These are phyloP conservation scores for Heteronetta atricapilla DNA, from an alignment of 2,113 vertebrate species.

Conservation along the genomic window DNA sequence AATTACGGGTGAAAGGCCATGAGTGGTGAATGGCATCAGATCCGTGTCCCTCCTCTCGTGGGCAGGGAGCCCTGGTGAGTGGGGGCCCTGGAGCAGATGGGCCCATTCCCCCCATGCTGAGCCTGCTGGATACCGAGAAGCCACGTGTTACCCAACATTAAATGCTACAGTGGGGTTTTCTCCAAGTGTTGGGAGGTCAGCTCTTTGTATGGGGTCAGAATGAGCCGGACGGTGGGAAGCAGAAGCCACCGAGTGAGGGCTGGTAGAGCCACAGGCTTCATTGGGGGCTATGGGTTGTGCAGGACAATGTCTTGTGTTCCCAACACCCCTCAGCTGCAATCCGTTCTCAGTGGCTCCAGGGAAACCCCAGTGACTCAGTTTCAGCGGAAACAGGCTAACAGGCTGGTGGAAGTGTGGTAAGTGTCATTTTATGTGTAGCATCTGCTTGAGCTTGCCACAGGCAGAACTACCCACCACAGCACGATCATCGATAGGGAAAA, in stretches of 20 bases:
- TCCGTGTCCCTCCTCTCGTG: accelerated
- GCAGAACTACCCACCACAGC: neutral
- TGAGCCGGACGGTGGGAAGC: neutral
- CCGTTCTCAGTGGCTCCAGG: neutral
- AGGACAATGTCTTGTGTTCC: neutral
- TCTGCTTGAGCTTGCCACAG: neutral
- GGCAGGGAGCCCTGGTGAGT: neutral
- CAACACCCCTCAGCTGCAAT: neutral
- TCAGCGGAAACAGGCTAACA: neutral
- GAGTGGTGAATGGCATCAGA: neutral
- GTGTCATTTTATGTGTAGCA: neutral
- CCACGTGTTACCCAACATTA: neutral
- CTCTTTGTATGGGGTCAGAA: neutral
- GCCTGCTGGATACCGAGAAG: neutral
- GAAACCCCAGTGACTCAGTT: slow-evolving; percentile 8
- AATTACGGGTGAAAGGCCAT: neutral
- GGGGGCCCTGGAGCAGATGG: neutral
- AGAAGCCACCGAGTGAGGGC: accelerated
- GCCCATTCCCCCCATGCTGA: neutral
- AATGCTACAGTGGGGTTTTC: neutral
- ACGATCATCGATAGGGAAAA: neutral
- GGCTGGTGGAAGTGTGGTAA: neutral
- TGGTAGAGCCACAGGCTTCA: neutral
- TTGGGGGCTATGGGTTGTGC: neutral
- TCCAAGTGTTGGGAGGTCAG: neutral